Conservation (phyloP, 1,140 invertebrate genomes). For the Harlomillsia oculata region DNA sequence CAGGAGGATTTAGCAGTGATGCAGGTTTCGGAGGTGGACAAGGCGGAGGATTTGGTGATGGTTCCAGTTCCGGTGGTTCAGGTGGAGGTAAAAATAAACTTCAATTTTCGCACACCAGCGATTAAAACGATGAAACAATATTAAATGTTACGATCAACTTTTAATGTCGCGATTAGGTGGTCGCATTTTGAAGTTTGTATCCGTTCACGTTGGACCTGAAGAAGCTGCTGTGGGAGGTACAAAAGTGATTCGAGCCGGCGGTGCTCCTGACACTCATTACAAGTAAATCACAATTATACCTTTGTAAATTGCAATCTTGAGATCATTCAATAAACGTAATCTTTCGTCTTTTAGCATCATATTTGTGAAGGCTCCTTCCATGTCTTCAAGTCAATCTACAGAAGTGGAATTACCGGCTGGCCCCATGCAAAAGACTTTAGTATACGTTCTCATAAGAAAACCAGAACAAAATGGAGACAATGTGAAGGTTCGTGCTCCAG, state of each 20-base stretch:
- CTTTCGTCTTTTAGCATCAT: no score
- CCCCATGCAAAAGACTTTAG: slow-evolving; percentile 67
- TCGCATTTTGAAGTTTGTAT: slow-evolving; percentile 3
- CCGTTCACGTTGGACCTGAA: neutral
- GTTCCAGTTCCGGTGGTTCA: no score
- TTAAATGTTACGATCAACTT: no score
- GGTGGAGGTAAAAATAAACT: no score
- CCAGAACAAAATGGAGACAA: neutral
- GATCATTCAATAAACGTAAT: neutral
- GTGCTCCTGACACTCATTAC: slow-evolving; percentile 16
- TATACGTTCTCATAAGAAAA: slow-evolving; percentile 76
- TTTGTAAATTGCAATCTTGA: neutral
- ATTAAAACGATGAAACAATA: no score
- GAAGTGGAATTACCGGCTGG: slow-evolving; percentile 50
- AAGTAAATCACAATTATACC: neutral
- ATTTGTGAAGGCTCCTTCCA: slow-evolving; percentile 73
- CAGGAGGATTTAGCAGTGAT: no score
- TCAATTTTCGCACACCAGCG: no score
- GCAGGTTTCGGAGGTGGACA: no score
- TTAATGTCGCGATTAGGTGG: no score
- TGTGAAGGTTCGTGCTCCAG: slow-evolving; percentile 57
- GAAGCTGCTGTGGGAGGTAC: slow-evolving; percentile 3
- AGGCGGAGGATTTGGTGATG: no score
- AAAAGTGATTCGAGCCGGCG: slow-evolving; percentile 9
- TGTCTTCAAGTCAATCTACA: slow-evolving; percentile 64